phyloP scores from a whole-genome alignment of 2,888 invertebrate genomes.

The Anorthoa munda region DNA sequence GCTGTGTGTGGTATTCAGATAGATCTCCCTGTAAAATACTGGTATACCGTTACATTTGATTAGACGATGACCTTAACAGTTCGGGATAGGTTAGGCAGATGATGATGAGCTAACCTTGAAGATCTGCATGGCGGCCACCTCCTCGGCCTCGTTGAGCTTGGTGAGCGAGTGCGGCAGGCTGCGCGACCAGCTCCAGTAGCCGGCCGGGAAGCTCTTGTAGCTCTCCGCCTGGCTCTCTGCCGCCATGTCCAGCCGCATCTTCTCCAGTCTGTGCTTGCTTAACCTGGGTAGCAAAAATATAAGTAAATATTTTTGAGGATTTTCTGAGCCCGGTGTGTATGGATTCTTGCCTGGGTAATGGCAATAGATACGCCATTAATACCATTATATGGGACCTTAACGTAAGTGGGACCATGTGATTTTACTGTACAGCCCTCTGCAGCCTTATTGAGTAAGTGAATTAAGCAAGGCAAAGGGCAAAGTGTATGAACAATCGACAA shows the following conservation, averaged over 20 bases:
- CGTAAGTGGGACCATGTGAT: background rate
- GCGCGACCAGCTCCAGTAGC: slow-evolving; percentile 97
- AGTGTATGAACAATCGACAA: too few species aligned
- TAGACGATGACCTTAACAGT: too few species aligned
- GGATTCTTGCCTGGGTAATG: background rate
- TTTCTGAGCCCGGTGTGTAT: background rate
- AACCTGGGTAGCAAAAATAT: slow-evolving; percentile 80
- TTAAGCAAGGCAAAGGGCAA: too few species aligned
- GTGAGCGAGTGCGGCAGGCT: slow-evolving; percentile 96
- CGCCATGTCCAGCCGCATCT: slow-evolving; percentile 89
- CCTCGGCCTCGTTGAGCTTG: slow-evolving; percentile 96
- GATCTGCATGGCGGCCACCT: slow-evolving; percentile 96
- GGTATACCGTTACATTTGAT: too few species aligned
- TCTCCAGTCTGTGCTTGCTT: slow-evolving; percentile 96
- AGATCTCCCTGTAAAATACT: too few species aligned
- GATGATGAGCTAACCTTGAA: slow-evolving; percentile 91
- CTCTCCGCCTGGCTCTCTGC: slow-evolving; percentile 94
- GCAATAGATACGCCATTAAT: too few species aligned
- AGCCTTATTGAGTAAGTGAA: too few species aligned
- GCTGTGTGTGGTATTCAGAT: too few species aligned
- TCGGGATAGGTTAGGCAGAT: too few species aligned
- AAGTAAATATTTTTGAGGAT: background rate
- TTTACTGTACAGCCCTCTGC: background rate
- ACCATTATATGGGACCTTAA: too few species aligned
- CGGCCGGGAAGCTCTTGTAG: slow-evolving; percentile 96